Conservation (phyloP, 2,113 vertebrate species). For the Anseranas semipalmata region DNA sequence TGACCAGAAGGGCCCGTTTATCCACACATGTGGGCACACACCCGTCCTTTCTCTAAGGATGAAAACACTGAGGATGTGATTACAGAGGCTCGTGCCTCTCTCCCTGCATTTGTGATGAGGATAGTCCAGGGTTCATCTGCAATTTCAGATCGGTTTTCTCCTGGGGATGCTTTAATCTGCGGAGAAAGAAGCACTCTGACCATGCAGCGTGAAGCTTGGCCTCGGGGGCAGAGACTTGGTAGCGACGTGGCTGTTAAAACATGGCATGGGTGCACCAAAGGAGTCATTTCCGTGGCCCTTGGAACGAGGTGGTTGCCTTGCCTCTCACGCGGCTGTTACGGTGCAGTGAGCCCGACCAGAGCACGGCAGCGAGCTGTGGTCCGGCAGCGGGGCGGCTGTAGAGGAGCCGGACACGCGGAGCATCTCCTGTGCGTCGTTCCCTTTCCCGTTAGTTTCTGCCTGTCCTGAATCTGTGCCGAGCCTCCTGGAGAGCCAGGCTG, state of each 20-base stretch:
- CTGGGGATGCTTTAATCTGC: not conserved
- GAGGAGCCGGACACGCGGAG: not conserved
- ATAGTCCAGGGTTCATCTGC: not conserved
- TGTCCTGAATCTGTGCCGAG: not conserved
- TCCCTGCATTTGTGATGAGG: not conserved
- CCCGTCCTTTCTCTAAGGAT: not conserved
- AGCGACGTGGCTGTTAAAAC: not conserved
- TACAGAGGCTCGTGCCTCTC: not conserved
- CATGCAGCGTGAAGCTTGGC: fast-evolving
- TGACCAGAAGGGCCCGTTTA: not conserved
- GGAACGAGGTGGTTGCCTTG: not conserved
- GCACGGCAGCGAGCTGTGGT: not conserved
- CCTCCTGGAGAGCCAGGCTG: not conserved
- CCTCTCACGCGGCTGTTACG: fast-evolving
- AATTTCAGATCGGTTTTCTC: not conserved
- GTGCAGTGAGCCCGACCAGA: not conserved
- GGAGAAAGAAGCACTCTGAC: not conserved
- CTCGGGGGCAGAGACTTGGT: not conserved
- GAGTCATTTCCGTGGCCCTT: not conserved
- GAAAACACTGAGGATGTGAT: not conserved
- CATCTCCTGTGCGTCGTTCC: fast-evolving
- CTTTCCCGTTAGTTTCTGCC: not conserved
- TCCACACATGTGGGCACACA: not conserved
- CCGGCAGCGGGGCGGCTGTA: not conserved
- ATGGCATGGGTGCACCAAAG: not conserved